A percentile compares a stretch with the other conserved stretches of the same genome.
These are phyloP conservation scores for Melipona beecheii DNA, from an alignment of 2,888 invertebrate species.

Conservation along the genomic window DNA sequence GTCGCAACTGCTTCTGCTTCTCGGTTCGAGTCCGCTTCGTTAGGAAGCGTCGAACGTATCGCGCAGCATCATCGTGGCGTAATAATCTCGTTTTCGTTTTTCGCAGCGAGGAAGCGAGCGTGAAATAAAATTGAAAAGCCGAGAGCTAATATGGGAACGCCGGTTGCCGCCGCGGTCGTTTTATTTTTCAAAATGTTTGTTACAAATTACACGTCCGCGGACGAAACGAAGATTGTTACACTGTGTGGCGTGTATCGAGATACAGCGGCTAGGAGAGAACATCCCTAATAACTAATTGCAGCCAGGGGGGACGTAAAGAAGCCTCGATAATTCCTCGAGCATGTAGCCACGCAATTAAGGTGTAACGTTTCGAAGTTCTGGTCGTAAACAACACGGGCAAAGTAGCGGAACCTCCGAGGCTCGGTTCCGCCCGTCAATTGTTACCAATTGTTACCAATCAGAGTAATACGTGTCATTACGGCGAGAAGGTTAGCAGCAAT, in stretches of 20 bases:
- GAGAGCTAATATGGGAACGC: not conserved
- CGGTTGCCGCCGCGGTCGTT: no score
- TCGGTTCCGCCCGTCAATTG: constrained; percentile 83
- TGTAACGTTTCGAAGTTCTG: constrained; percentile 78
- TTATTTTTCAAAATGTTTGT: no score
- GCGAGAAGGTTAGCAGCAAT: constrained; percentile 69
- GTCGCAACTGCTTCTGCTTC: no score
- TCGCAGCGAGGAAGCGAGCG: not conserved
- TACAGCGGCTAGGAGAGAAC: constrained; percentile 21
- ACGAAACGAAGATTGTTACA: constrained; percentile 44
- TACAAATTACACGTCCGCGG: constrained; percentile 3
- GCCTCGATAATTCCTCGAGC: constrained; percentile 77
- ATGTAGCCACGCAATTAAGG: constrained; percentile 79
- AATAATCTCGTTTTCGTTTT: no score
- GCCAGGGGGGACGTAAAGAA: constrained; percentile 66
- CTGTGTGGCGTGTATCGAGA: constrained; percentile 9
- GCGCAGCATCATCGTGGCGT: no score
- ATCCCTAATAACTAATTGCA: constrained; percentile 62
- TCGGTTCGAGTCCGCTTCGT: no score
- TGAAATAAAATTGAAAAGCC: not conserved
- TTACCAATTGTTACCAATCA: constrained; percentile 83
- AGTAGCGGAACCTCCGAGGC: constrained; percentile 81
- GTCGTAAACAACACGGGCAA: constrained; percentile 82
- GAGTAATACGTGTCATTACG: constrained; percentile 81
- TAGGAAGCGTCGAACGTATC: no score